These are phyloP conservation scores for Monoplex corrugatus DNA, from an alignment of 2,888 invertebrate genomes.

Conservation along the genomic window DNA sequence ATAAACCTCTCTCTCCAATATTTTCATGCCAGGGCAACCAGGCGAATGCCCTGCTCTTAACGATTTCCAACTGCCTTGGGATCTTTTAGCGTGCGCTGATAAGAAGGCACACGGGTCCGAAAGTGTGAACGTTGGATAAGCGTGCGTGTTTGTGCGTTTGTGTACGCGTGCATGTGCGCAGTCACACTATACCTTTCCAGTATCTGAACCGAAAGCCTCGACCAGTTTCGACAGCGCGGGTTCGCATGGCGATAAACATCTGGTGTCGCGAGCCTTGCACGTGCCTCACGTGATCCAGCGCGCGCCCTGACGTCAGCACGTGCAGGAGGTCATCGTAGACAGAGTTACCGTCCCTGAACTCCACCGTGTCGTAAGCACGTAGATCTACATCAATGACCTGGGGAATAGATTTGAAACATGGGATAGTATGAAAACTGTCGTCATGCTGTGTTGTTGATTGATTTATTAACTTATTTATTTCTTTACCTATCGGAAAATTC, in stretches of 20 bases:
- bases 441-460: not conserved
- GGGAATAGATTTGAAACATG: not conserved
- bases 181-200: conserved; percentile 66
- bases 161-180: no score
- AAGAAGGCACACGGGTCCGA: no score
- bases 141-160: no score
- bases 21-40: no score
- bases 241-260: conserved; percentile 65
- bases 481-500: no score
- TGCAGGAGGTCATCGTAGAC: conserved; percentile 55
- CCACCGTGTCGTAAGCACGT: conserved; percentile 58
- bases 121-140: no score
- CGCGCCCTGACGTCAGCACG: conserved; percentile 45
- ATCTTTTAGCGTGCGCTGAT: no score
- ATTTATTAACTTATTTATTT: no score
- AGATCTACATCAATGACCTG: conserved; percentile 65
- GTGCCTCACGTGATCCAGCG: conserved; percentile 36
- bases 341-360: conserved; percentile 66
- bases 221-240: conserved; percentile 54
- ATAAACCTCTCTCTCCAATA: no score
- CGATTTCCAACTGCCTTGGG: no score
- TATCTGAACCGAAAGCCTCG: conserved; percentile 65
- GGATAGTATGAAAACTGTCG: not conserved
- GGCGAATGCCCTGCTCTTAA: no score
- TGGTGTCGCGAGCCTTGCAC: conserved; percentile 64